Percentiles rank a stretch among this genome's conserved stretches.
Evolutionary conservation across 2,888 invertebrate genomes (phyloP).

Genomic region (Agrochola litura): DNA sequence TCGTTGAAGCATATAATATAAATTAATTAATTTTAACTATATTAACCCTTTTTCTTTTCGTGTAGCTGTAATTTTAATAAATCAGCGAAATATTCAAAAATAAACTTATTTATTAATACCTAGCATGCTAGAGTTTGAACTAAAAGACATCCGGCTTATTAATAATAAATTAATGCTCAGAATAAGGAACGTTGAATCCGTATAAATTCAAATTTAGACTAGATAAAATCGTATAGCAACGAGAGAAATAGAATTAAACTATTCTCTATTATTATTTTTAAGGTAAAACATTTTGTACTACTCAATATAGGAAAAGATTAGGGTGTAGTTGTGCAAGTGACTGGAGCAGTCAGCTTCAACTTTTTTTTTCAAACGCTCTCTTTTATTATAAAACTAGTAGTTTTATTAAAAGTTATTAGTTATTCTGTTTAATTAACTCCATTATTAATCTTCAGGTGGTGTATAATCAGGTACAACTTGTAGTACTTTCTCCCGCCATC

Average conservation of each 20-base stretch:
- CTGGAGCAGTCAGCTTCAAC: background rate
- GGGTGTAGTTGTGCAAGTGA: background rate
- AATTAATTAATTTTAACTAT: background rate
- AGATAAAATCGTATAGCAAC: constrained; percentile 31
- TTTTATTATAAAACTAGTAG: background rate
- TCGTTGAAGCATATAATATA: background rate
- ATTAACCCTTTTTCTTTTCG: constrained; percentile 7
- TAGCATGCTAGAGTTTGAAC: background rate
- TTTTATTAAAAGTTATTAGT: no score
- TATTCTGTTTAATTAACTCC: no score
- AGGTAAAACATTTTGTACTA: background rate
- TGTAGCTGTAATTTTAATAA: background rate
- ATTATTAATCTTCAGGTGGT: constrained; percentile 87
- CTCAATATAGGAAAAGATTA: background rate
- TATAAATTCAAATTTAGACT: constrained; percentile 16
- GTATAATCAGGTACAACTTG: constrained; percentile 93
- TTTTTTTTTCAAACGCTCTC: background rate
- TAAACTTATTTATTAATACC: background rate
- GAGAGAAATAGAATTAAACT: constrained; percentile 19
- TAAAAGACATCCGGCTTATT: background rate
- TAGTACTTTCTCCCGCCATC: constrained; percentile 93
- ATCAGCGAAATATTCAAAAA: background rate
- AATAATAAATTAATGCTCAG: background rate
- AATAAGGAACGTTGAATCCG: constrained; percentile 7
- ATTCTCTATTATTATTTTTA: constrained; percentile 20